A percentile compares a stretch with the other conserved stretches of the same genome.
Evolutionary conservation across 2,113 vertebrate genomes (phyloP).

Genomic region (Electrona antarctica): DNA sequence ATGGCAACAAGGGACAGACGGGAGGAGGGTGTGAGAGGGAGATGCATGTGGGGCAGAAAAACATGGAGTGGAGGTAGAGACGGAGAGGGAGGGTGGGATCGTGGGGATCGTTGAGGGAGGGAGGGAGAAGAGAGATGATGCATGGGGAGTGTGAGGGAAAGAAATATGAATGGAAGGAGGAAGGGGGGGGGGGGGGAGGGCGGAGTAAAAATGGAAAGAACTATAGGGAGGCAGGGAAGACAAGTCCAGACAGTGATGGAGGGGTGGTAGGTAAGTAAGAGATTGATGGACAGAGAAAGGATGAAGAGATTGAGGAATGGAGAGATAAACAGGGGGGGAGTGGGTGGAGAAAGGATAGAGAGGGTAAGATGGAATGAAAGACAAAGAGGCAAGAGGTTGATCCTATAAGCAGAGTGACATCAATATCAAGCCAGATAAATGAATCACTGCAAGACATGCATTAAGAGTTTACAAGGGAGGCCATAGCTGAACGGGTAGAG

Average conservation of each 20-base stretch:
- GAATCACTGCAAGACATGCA: no score
- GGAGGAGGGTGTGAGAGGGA: neutral
- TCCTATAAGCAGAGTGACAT: no score
- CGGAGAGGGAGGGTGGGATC: neutral
- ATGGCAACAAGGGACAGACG: no score
- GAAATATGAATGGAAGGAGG: slow-evolving; percentile 3
- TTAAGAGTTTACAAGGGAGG: no score
- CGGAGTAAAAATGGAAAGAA: neutral
- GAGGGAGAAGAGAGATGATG: neutral
- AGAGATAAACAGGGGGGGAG: no score
- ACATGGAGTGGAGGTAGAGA: neutral
- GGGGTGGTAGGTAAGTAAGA: neutral
- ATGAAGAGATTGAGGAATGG: no score
- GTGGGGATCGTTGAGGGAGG: no score
- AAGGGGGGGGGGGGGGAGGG: neutral
- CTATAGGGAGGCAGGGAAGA: neutral
- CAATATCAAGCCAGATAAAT: no score
- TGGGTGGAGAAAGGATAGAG: neutral
- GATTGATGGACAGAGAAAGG: neutral
- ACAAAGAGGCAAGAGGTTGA: neutral
- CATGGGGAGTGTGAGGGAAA: neutral
- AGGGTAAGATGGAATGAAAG: neutral
- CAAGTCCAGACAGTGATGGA: neutral
- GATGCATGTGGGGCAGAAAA: no score
- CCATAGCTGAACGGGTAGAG: no score